phyloP scores from a whole-genome alignment of 2,113 vertebrate species.

The Macroglossus sobrinus region DNA sequence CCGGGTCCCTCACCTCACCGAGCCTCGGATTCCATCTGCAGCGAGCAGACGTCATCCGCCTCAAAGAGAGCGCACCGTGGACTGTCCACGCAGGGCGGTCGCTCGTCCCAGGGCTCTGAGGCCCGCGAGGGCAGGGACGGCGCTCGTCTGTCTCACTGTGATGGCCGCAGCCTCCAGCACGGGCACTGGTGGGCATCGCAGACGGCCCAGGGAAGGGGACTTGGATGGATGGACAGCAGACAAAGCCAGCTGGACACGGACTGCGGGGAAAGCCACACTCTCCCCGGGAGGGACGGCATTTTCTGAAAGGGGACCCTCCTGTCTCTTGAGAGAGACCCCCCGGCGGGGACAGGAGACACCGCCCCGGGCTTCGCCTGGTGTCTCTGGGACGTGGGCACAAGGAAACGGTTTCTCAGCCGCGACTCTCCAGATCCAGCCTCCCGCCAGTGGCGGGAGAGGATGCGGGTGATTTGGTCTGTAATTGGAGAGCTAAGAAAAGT shows the following conservation, averaged over 20 bases:
- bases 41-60: neutral
- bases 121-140: accelerated
- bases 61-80: neutral
- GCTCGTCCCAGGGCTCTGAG: neutral
- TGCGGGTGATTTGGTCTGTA: neutral
- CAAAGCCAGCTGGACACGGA: neutral
- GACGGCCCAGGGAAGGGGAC: neutral
- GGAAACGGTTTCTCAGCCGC: neutral
- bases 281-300: neutral
- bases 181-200: too few species aligned
- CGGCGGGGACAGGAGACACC: neutral
- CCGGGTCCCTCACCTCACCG: neutral
- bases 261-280: neutral
- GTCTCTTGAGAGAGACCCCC: neutral
- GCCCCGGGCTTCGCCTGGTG: too few species aligned
- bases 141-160: neutral
- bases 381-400: neutral
- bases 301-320: neutral
- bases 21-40: neutral
- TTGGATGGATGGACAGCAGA: neutral
- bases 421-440: neutral
- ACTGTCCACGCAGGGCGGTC: accelerated
- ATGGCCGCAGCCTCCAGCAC: neutral
- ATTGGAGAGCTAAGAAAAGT: neutral
- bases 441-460: neutral